Evolutionary conservation across 2,888 invertebrate genomes (phyloP).

Genomic region (Rhyacophila evoluta): DNA sequence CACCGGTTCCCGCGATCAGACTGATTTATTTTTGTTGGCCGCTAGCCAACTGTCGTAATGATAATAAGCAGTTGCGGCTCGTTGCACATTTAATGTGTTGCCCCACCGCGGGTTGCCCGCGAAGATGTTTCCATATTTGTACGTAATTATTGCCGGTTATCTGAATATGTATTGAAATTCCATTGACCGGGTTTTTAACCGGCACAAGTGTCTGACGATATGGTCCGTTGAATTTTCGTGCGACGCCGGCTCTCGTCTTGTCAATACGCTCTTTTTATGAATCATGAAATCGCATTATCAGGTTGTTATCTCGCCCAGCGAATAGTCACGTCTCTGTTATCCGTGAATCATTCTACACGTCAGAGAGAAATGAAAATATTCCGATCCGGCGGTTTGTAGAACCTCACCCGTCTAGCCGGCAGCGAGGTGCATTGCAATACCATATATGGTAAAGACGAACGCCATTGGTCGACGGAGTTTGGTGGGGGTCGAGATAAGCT

Average conservation of each 20-base stretch:
- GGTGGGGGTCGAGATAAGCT: conserved; percentile 71
- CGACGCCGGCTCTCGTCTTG: neutral
- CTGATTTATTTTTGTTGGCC: conserved; percentile 29
- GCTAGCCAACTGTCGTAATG: conserved; percentile 33
- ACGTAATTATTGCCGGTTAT: conserved; percentile 37
- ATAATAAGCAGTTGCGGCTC: conserved; percentile 27
- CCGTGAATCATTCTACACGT: conserved; percentile 27
- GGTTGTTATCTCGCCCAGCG: conserved; percentile 33
- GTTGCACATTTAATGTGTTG: conserved; percentile 31
- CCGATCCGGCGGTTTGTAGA: neutral
- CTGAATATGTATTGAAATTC: conserved; percentile 39
- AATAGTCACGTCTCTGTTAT: conserved; percentile 38
- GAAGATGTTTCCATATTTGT: conserved; percentile 44
- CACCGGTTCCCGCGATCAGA: conserved; percentile 26
- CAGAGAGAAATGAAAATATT: conserved; percentile 38
- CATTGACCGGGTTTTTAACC: conserved; percentile 46
- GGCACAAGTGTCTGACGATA: conserved; percentile 36
- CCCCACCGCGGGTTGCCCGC: conserved; percentile 38
- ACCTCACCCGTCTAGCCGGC: conserved; percentile 56
- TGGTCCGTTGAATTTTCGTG: conserved; percentile 34
- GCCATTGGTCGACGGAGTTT: conserved; percentile 73
- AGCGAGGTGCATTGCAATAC: conserved; percentile 76
- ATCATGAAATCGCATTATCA: conserved; percentile 77
- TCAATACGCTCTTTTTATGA: conserved; percentile 37
- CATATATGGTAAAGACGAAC: conserved; percentile 84